Evolutionary conservation across 2,113 vertebrate genomes (phyloP), one percentile per base, ranked within the genome.

Genomic region (Menura novaehollandiae): DNA sequence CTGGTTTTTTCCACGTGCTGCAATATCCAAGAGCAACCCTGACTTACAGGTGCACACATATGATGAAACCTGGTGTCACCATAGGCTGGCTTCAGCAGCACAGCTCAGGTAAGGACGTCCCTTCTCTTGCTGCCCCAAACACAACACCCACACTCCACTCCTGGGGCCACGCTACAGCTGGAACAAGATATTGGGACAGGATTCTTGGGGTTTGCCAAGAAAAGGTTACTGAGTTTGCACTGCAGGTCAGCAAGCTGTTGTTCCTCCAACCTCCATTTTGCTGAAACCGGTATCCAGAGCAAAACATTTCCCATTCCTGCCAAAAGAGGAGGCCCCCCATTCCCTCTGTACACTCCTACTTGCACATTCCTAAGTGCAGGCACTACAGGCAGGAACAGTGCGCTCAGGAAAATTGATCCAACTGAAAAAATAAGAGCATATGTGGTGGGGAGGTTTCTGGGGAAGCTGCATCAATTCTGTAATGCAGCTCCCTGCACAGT

Each of bases 311-410:
- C 6, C 8, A 0, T 1, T 6, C 4, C 75, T 69, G 74, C 78
- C 63, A 27, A 5, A 59, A n/a, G 41, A 49, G 51, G 32, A 93
- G 55, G 53, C 20, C 12, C 37, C 33, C 41, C 10, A 1, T 10
- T 33, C 35, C 27, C 4, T 8, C 64, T 20, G 30, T 1, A 2
- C 2, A 0, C 0, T 1, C 46, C 47, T 20, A 2, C 44, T 8
- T 3, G 23, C 46, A 20, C 7, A 2, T 4, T 10, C 6, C 72
- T 35, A 0, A 15, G 11, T 4, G 16, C 44, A 12, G 71, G 53
- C 32, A 6, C 1, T 3, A 4, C 24, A 24, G 46, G 80, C 67
- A 73, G 68, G 37, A 69, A 14, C 2, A 9, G n/a, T 0, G 22
- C 7, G 1, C 39, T 24, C 10, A 7, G 49, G 41, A 79, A 53